Evolutionary conservation across 2,888 invertebrate genomes (phyloP).

Genomic region (Drosophila kokeensis): DNA sequence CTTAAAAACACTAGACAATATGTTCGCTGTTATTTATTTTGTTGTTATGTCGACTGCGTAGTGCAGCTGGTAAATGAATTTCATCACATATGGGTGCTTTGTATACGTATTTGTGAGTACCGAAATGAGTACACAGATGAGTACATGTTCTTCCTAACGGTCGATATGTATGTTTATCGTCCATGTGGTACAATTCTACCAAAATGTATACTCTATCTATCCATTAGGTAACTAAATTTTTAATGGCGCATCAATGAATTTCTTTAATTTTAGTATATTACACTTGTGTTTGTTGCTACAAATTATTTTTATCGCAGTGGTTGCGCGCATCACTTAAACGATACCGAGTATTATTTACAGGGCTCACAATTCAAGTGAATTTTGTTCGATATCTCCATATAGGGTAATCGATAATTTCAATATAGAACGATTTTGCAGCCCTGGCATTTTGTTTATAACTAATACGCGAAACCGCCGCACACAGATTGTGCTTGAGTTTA

Average conservation of each 20-base stretch:
- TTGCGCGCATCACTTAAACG: constrained; percentile 6
- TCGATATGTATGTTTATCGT: not conserved
- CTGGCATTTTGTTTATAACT: constrained; percentile 68
- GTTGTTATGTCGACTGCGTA: constrained; percentile 31
- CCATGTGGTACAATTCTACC: not conserved
- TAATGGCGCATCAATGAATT: not conserved
- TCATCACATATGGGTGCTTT: not conserved
- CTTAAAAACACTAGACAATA: constrained; percentile 4
- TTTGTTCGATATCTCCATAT: constrained; percentile 9
- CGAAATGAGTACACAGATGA: constrained; percentile 9
- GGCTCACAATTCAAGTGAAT: not conserved
- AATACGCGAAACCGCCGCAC: constrained; percentile 49
- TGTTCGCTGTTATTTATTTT: constrained; percentile 4
- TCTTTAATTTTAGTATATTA: not conserved
- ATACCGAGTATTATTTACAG: constrained; percentile 23
- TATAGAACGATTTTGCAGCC: constrained; percentile 7
- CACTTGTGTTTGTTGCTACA: not conserved
- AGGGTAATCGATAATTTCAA: constrained; percentile 18
- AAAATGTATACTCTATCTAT: not conserved
- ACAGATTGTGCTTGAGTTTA: constrained; percentile 21
- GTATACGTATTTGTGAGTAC: not conserved
- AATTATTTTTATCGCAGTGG: not conserved
- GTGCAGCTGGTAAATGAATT: not conserved
- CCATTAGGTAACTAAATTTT: not conserved
- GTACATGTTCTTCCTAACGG: not conserved